phyloP scores from a whole-genome alignment of 2,888 invertebrate genomes.

The Cephalotes varians region DNA sequence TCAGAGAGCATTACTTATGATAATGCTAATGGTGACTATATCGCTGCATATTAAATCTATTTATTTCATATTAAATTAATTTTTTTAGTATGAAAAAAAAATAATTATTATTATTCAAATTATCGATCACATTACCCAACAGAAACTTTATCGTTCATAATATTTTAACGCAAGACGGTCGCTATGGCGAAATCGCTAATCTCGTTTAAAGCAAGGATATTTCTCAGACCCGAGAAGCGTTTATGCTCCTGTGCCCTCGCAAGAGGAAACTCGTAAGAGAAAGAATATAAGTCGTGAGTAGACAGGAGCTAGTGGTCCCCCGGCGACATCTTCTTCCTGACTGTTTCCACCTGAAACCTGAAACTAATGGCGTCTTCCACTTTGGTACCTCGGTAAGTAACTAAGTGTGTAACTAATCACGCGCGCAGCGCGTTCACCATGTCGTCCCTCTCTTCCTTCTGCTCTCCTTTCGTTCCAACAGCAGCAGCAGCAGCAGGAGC shows the following conservation, averaged over 20 bases:
- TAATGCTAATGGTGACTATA: not conserved
- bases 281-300: conserved; percentile 34
- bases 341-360: conserved; percentile 49
- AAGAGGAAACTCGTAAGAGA: conserved; percentile 15
- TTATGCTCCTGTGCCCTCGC: conserved; percentile 13
- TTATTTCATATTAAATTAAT: not conserved
- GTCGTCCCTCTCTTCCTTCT: conserved; percentile 42
- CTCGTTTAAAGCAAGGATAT: conserved; percentile 5
- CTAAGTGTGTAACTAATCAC: conserved; percentile 81
- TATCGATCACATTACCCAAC: not conserved
- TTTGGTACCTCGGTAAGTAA: conserved; percentile 71
- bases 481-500: conserved; percentile 7
- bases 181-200: not conserved
- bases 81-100: not conserved
- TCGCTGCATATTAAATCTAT: not conserved
- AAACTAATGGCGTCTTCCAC: conserved; percentile 67
- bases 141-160: not conserved
- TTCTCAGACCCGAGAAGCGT: conserved; percentile 17
- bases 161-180: not conserved
- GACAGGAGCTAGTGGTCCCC: conserved; percentile 61
- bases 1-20: not conserved
- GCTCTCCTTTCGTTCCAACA: conserved; percentile 46
- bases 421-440: conserved; percentile 54
- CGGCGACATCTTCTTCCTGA: conserved; percentile 60
- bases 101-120: conserved; percentile 3